Percentiles rank a stretch among this genome's conserved stretches.
phyloP scores from a whole-genome alignment of 2,888 invertebrate species.

The Lithophane leautieri region DNA sequence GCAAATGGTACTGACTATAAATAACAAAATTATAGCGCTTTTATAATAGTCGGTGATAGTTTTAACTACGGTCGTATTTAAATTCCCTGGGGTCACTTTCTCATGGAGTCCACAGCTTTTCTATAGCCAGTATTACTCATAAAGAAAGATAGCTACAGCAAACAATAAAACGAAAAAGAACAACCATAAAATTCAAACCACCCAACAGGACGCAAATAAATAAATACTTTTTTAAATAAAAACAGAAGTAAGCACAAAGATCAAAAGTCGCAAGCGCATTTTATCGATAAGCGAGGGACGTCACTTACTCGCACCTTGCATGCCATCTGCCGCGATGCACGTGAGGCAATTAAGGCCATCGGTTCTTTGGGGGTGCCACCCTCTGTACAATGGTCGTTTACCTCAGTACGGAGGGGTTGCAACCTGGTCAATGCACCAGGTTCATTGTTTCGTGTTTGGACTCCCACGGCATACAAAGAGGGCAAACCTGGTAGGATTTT shows the following conservation, averaged over 20 bases:
- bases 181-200: conserved; percentile 39
- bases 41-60: not conserved
- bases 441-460: conserved; percentile 66
- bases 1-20: not conserved
- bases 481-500: conserved; percentile 17
- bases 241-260: conserved; percentile 55
- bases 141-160: conserved; percentile 21
- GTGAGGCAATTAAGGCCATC: conserved; percentile 87
- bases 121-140: conserved; percentile 1
- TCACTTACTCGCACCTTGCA: conserved; percentile 89
- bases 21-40: not conserved
- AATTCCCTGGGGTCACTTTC: not conserved
- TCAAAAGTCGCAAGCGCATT: conserved; percentile 66
- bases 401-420: conserved; percentile 83
- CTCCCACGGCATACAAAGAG: conserved; percentile 75
- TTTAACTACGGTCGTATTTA: not conserved
- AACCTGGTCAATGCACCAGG: conserved; percentile 83
- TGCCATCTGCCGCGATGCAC: conserved; percentile 88
- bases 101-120: not conserved
- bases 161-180: conserved; percentile 37
- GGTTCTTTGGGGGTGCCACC: conserved; percentile 86
- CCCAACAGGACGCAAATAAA: conserved; percentile 49
- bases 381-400: conserved; percentile 87
- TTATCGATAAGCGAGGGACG: conserved; percentile 84
- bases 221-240: conserved; percentile 46